Conservation (phyloP, 1,140 invertebrate species). For the Leptinotarsa undecemlineata region DNA sequence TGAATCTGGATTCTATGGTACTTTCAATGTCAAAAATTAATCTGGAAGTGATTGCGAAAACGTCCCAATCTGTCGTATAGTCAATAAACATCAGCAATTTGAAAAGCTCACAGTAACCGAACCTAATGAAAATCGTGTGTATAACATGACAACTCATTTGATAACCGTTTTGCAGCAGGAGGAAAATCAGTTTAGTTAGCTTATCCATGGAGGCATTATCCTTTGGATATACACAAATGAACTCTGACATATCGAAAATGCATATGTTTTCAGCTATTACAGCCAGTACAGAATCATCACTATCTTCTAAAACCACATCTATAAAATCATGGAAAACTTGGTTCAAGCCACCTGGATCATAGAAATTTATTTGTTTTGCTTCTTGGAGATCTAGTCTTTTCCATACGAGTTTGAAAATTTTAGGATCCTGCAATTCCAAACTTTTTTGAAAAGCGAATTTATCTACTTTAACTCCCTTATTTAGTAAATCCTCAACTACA, state of each 20-base stretch:
- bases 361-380: slow-evolving; percentile 17
- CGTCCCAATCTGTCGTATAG: not conserved
- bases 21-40: not conserved
- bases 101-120: slow-evolving; percentile 29
- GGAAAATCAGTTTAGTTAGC: slow-evolving; percentile 25
- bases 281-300: not conserved
- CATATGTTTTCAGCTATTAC: not conserved
- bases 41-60: not conserved
- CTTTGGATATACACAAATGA: slow-evolving; percentile 19
- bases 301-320: slow-evolving; percentile 24
- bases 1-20: not conserved
- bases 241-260: slow-evolving; percentile 17
- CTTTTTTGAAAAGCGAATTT: slow-evolving; percentile 19
- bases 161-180: slow-evolving; percentile 24
- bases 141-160: slow-evolving; percentile 18
- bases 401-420: slow-evolving; percentile 35
- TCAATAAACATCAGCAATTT: slow-evolving; percentile 19
- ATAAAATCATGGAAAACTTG: slow-evolving; percentile 25
- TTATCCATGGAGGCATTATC: not conserved
- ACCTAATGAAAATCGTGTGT: slow-evolving; percentile 12
- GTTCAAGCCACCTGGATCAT: not conserved
- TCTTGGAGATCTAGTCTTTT: slow-evolving; percentile 23
- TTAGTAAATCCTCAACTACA: slow-evolving; percentile 31
- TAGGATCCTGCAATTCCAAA: slow-evolving; percentile 20
- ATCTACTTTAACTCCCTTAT: slow-evolving; percentile 34